Evolutionary conservation across 2,113 vertebrate genomes (phyloP).

Genomic region (Isurus oxyrinchus): DNA sequence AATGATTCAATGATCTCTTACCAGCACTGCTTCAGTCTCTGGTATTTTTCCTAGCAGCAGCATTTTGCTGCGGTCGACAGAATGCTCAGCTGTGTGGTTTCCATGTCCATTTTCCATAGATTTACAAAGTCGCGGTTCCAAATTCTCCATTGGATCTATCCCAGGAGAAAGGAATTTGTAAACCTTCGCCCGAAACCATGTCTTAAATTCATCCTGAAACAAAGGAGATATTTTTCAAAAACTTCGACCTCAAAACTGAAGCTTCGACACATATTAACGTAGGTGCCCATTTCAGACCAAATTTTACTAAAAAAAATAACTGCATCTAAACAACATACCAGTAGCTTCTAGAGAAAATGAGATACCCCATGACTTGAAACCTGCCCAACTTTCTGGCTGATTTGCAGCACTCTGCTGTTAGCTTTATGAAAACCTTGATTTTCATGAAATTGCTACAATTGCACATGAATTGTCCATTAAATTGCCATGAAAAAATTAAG

Average conservation of each 20-base stretch:
- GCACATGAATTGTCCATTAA: background rate
- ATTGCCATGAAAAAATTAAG: background rate
- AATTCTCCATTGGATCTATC: constrained; percentile 64
- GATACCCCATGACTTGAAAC: background rate
- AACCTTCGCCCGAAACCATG: constrained; percentile 90
- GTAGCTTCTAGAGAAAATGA: background rate
- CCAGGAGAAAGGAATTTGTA: constrained; percentile 73
- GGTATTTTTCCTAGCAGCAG: constrained; percentile 52
- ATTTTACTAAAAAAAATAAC: background rate
- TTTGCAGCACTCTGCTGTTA: background rate
- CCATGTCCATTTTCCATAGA: constrained; percentile 63
- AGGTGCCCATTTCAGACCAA: background rate
- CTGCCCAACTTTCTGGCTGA: background rate
- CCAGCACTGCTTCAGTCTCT: constrained; percentile 61
- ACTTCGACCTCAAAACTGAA: background rate
- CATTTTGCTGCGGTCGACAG: constrained; percentile 56
- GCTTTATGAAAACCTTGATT: background rate
- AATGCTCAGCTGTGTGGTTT: constrained; percentile 53
- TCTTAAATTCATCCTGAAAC: constrained; percentile 84
- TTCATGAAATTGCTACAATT: background rate
- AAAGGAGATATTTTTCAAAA: constrained; percentile 33
- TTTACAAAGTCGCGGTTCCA: constrained; percentile 63
- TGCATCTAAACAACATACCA: background rate
- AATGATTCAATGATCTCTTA: constrained; percentile 36
- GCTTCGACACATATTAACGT: background rate